phyloP scores from a whole-genome alignment of 2,113 vertebrate species.

The Colinus virginianus region DNA sequence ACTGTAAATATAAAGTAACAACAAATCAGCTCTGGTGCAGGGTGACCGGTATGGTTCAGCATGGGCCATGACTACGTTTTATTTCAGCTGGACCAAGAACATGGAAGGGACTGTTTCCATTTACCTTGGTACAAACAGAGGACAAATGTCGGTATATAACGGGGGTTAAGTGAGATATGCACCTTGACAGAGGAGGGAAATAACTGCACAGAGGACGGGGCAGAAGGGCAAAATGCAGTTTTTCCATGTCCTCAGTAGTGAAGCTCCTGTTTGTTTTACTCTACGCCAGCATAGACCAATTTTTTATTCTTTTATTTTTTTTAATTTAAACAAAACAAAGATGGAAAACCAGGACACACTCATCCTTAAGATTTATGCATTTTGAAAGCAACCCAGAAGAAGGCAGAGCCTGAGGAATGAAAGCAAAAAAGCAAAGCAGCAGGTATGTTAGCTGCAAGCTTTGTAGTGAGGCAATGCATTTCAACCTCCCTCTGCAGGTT shows the following conservation, averaged over 20 bases:
- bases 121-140: conserved; percentile 27
- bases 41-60: neutral
- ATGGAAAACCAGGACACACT: conserved; percentile 35
- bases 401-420: conserved; percentile 53
- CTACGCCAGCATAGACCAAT: neutral
- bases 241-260: neutral
- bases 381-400: conserved; percentile 63
- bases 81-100: neutral
- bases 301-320: neutral
- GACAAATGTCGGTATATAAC: conserved; percentile 30
- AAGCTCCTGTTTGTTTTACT: neutral
- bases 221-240: neutral
- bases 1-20: conserved; percentile 87
- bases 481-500: conserved; percentile 85
- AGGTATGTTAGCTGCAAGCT: conserved; percentile 76
- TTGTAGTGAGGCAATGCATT: conserved; percentile 76
- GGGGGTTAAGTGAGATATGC: neutral
- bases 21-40: conserved; percentile 65
- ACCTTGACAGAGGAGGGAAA: neutral
- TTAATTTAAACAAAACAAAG: neutral
- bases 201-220: neutral
- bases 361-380: conserved; percentile 57
- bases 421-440: conserved; percentile 75
- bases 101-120: conserved; percentile 40
- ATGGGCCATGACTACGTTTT: neutral